Evolutionary conservation across 2,797 vertebrate genomes (phyloP), one percentile per base, ranked within the genome.

Genomic region (Malacoraja senta): DNA sequence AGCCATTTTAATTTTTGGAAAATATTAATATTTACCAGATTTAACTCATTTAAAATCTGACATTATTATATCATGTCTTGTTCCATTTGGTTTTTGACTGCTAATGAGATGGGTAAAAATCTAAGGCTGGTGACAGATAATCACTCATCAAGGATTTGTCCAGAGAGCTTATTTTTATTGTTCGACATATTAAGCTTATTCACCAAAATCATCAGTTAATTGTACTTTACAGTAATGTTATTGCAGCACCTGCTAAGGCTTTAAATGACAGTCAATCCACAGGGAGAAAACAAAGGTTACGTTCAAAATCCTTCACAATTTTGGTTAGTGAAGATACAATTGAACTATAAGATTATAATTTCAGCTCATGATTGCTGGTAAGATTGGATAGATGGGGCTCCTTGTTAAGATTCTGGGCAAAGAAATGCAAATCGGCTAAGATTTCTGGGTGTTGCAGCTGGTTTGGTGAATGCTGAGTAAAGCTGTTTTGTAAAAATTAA

Each of bases 141-240:
- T 26, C 35, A 74, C 68, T 91, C 88, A 91, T 71, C 68, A 74
- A 38, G 90, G 63, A 91, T 91, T 91, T 86, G 63, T 91, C 65
- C 90, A 74, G 90, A 74, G 21, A 44, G 90, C 35, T 72, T 91
- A 91, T 74, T 74, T 53, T 91, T 65, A 91, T 38, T 72, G 90
- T 91, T 91, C 71, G 38, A 44, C 12, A 74, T 91, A 26, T 74
- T 91, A 91, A 91, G 90, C 65, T 91, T 65, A 91, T 91, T 32
- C 35, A 72, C 68, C 24, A 91, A 91, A 91, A 74, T 91, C 32
- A 35, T 91, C 65, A 71, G 24, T 71, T 9, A 72, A 44, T 91
- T 91, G 65, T 74, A 91, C 35, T 44, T 65, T 15, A 63, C 26
- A 32, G 83, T 63, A 83, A 86, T 65, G 29, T 65, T 86, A 86